Evolutionary conservation across 2,797 vertebrate genomes (phyloP).

Genomic region (Acrocephalus scirpaceus): DNA sequence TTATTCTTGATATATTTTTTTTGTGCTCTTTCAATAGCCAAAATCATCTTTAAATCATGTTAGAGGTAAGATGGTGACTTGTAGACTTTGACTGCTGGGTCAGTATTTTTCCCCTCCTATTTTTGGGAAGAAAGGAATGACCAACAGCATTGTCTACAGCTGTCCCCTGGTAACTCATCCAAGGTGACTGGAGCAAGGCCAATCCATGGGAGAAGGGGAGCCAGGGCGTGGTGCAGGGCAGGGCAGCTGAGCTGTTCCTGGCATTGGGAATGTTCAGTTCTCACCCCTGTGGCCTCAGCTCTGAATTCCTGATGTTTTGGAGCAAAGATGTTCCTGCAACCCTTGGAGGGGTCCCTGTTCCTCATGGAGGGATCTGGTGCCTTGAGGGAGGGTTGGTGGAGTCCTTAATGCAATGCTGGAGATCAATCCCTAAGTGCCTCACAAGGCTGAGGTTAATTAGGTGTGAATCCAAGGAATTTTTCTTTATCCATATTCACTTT

Average conservation of each 20-base stretch:
- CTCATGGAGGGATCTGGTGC: fast-evolving
- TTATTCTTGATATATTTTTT: neutral
- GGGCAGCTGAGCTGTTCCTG: neutral
- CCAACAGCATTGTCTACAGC: neutral
- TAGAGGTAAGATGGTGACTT: neutral
- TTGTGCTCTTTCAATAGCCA: neutral
- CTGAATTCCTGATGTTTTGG: neutral
- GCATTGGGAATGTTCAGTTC: neutral
- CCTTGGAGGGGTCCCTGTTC: neutral
- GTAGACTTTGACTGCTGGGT: neutral
- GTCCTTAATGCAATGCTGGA: neutral
- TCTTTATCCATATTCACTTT: neutral
- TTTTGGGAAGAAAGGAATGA: neutral
- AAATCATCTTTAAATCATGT: neutral
- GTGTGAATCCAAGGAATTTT: neutral
- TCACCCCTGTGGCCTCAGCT: fast-evolving
- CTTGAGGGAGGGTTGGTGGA: neutral
- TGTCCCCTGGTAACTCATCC: neutral
- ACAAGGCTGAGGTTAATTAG: neutral
- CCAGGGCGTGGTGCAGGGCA: fast-evolving
- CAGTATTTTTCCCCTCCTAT: neutral
- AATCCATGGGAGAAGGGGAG: fast-evolving
- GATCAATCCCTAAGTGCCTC: neutral
- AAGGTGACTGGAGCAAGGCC: neutral
- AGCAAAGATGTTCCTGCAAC: neutral